Conservation (phyloP, 2,888 invertebrate genomes). For the Caenorhabditis virilis region DNA sequence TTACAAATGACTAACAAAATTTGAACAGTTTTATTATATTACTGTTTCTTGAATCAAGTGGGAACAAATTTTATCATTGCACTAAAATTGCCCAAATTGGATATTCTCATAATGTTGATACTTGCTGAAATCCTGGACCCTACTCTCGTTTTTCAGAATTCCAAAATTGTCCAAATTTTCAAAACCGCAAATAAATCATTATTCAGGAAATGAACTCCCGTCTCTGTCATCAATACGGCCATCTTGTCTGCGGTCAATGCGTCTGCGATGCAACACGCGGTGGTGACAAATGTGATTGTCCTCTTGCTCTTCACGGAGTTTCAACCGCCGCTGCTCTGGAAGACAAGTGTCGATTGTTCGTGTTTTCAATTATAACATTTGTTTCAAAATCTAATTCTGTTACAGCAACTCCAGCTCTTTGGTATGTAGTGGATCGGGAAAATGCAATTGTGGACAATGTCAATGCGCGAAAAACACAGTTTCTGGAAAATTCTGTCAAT, state of each 20-base stretch:
- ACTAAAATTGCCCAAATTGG: no score
- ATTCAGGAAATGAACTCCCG: conserved; percentile 57
- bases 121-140: no score
- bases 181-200: neutral
- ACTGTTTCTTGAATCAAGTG: no score
- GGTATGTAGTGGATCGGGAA: conserved; percentile 55
- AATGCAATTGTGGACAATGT: conserved; percentile 64
- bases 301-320: conserved; percentile 54
- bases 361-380: neutral
- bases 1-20: no score
- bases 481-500: conserved; percentile 63
- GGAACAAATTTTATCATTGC: no score
- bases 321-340: conserved; percentile 46
- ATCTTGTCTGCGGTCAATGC: conserved; percentile 63
- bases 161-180: no score
- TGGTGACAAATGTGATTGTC: conserved; percentile 57
- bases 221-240: conserved; percentile 55
- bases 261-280: conserved; percentile 50
- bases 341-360: conserved; percentile 56
- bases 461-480: conserved; percentile 45
- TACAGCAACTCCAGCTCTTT: conserved; percentile 36
- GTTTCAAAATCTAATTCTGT: neutral
- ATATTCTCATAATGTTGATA: no score
- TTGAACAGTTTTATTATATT: no score
- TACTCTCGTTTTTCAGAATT: no score